phyloP scores from a whole-genome alignment of 2,888 invertebrate genomes.

The Orgyia antiqua region DNA sequence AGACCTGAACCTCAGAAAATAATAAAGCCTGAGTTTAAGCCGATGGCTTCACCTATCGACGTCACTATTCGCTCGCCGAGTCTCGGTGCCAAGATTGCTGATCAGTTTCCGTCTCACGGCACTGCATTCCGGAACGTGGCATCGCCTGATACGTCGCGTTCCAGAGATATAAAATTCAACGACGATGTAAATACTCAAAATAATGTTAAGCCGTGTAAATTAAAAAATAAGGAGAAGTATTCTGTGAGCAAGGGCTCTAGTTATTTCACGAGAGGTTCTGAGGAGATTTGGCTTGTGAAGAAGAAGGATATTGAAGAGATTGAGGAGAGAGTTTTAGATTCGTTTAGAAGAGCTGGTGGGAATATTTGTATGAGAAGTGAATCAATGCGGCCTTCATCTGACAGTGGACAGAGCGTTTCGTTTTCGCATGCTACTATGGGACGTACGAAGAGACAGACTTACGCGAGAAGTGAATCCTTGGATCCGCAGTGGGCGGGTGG shows the following conservation, averaged over 20 bases:
- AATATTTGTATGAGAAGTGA: conserved; percentile 37
- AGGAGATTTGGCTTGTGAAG: conserved; percentile 73
- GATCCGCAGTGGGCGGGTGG: conserved; percentile 58
- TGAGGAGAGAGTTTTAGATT: conserved; percentile 66
- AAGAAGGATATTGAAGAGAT: conserved; percentile 73
- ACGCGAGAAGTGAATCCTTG: conserved; percentile 63
- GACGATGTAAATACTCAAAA: conserved; percentile 54
- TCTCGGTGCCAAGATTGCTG: conserved; percentile 58
- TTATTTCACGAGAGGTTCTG: conserved; percentile 68
- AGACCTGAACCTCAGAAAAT: conserved; percentile 65
- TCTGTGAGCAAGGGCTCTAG: conserved; percentile 68
- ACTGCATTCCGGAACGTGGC: conserved; percentile 72
- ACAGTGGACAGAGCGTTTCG: conserved; percentile 43
- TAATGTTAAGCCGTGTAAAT: conserved; percentile 58
- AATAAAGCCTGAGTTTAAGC: conserved; percentile 67
- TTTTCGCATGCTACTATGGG: conserved; percentile 55
- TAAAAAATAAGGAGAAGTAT: conserved; percentile 58
- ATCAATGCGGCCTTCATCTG: conserved; percentile 37
- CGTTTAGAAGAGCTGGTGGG: conserved; percentile 60
- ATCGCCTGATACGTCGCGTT: conserved; percentile 44
- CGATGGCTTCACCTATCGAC: conserved; percentile 57
- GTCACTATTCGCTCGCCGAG: conserved; percentile 67
- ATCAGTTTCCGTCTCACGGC: conserved; percentile 67
- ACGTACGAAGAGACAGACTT: conserved; percentile 40
- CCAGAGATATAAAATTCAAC: conserved; percentile 33